Evolutionary conservation across 2,888 invertebrate genomes (phyloP), one percentile per base, ranked within the genome.

Genomic region (Liodrosophila aerea): DNA sequence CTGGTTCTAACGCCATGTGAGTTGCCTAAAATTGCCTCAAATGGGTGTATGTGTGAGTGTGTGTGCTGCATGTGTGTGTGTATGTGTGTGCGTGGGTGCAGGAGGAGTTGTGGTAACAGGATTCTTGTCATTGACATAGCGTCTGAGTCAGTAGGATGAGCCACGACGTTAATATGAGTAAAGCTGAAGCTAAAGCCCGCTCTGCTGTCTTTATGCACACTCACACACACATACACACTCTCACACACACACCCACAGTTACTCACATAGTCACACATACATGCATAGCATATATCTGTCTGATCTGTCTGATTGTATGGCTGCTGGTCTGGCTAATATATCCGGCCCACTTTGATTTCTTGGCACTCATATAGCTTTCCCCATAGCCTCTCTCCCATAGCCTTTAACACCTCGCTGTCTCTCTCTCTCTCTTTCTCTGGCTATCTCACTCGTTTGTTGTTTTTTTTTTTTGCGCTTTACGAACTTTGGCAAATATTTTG

Each of bases 401-500:
- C n/a, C n/a, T n/a, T n/a, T n/a, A n/a, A n/a, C n/a, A n/a, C n/a
- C n/a, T n/a, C n/a, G n/a, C n/a, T n/a, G n/a, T n/a, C n/a, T n/a
- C n/a, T n/a, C n/a, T n/a, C n/a, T n/a, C n/a, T n/a, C n/a, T n/a
- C n/a, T n/a, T n/a, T n/a, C n/a, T n/a, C n/a, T n/a, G n/a, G n/a
- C n/a, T n/a, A n/a, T n/a, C n/a, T n/a, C n/a, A n/a, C n/a, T n/a
- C n/a, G n/a, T n/a, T n/a, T n/a, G n/a, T 40, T 27, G 4, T 7
- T 9, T 22, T 33, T 44, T 47, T 45, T 74, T 60, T 57, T 66
- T 54, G 29, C 52, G 46, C 47, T 22, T 30, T 34, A 73, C 74
- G 60, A 77, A 73, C 66, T 78, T 73, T 77, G 68, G 72, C 72
- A 77, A 77, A 77, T 77, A 82, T 82, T 76, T 76, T 82, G 76